Base-by-base conservation (phyloP, 2,888 invertebrate species). In the Falcaria lacertinaria region DNA sequence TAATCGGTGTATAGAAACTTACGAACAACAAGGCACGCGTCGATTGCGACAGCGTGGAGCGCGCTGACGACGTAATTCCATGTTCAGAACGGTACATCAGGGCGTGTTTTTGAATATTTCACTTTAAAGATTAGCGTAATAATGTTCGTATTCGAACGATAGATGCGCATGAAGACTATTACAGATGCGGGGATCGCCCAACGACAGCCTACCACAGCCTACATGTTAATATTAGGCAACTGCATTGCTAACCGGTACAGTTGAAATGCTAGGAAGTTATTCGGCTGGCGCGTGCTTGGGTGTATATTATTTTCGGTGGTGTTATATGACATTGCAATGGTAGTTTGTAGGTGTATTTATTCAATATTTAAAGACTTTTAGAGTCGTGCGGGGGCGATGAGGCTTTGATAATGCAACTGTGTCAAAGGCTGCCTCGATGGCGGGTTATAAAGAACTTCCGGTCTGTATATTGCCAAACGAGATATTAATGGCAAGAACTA, bases 191-290 rank as follows among this genome's bases (percentile, higher is more conserved):
- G 64, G 73, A 77, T 76, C 69, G 62, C 69, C 62, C 59, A n/a
- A n/a, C n/a, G n/a, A n/a, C n/a, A n/a, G n/a, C n/a, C n/a, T n/a
- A 64, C 60, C 58, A 66, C 80, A 73, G 74, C 83, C 81, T 81
- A 86, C 86, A 73, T 75, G 72, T 49, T 28, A 28, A 28, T 78
- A 67, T 84, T 83, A 72, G 66, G 82, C 79, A 86, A 86, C 71
- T 77, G 74, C 72, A 74, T 60, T 61, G 52, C 52, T 57, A 76
- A 48, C 60, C 69, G 51, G 46, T 64, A 38, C 46, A 70, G 52
- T 75, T 57, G 41, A 59, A 63, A 50, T 64, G 64, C 40, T 52
- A 34, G 44, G 33, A 48, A 52, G 43, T 43, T 42, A 33, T 33
- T 7, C 35, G 34, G 44, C 47, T 34, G 28, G 44, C 44, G 42